Percentiles rank a stretch among this genome's conserved stretches.
Evolutionary conservation across 2,797 vertebrate species (phyloP).

Genomic region (Megalops cyprinoides): DNA sequence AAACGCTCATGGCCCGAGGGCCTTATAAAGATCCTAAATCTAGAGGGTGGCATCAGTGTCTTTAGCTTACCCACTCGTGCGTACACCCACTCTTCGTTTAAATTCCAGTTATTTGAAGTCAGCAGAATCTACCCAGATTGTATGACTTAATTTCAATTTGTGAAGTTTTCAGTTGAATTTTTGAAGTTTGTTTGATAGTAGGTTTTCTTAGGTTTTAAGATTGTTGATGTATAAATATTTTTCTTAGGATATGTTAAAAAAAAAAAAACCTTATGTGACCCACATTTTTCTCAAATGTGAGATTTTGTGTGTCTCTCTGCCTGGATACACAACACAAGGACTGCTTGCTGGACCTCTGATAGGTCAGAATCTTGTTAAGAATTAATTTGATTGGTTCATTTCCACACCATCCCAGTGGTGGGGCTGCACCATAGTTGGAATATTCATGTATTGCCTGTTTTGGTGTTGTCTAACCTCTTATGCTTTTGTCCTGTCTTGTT

Average conservation of each 20-base stretch:
- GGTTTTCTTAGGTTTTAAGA: neutral
- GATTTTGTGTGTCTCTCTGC: neutral
- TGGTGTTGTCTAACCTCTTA: neutral
- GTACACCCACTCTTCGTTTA: neutral
- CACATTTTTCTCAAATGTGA: neutral
- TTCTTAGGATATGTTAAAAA: neutral
- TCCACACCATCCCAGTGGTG: neutral
- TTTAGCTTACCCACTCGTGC: neutral
- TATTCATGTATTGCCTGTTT: neutral
- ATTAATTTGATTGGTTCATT: neutral
- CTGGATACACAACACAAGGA: slow-evolving; percentile 1
- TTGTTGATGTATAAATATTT: neutral
- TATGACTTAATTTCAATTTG: too few relatives aligned
- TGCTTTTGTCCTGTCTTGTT: neutral
- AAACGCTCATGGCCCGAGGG: neutral
- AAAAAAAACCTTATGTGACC: neutral
- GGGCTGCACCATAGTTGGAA: neutral
- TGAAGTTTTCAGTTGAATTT: too few relatives aligned
- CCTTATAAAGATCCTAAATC: neutral
- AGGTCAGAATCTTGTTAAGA: neutral
- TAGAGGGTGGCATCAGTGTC: neutral
- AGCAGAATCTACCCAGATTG: neutral
- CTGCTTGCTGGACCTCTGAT: neutral
- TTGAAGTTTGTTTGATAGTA: too few relatives aligned
- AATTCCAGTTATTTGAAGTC: neutral